Base-by-base conservation (phyloP, 2,888 invertebrate species). In the Hybos culiciformis region DNA sequence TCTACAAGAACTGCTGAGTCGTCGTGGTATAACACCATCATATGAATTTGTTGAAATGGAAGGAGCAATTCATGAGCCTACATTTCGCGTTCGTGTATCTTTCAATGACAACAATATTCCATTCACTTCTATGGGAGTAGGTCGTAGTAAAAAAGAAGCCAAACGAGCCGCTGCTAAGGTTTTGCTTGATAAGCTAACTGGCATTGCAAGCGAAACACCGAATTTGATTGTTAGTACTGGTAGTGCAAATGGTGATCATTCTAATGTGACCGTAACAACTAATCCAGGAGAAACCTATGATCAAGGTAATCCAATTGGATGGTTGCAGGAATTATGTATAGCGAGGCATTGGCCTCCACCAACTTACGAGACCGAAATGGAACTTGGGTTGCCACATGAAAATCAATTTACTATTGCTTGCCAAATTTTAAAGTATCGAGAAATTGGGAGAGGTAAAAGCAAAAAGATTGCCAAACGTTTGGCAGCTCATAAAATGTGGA, bases 391-490 rank as follows among this genome's bases (percentile, higher is more conserved):
- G 46, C 93, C 94, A 0, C 94, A 94, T 60, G 93, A 93, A 63
- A 76, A 92, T 32, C 84, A 88, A 53, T 97, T 96, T 61, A 87
- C 92, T 0, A 91, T 94, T 56, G 80, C 85, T 4, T 94, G 96
- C 61, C 81, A 81, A 42, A 82, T 94, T 53, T 72, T 88, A 52
- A 88, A 85, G 55, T 81, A 83, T 54, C 78, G 80, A 21, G 91
- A 93, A 67, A 71, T 81, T 29, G 88, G 90, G 39, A 81, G 80
- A 31, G 94, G 93, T 14, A 91, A 93, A 60, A 93, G 92, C 41
- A 97, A 97, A 72, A 96, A 96, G 64, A 72, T 92, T 40, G 94
- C 96, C 4, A 97, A 97, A 67, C 75, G 94, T n/a, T 80, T 87
- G 62, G 94, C 96, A 1, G 96, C 96, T 3, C 83, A 87, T 60